These are phyloP conservation scores for Callinectes sapidus DNA, from an alignment of 2,888 invertebrate genomes.

Conservation along the genomic window DNA sequence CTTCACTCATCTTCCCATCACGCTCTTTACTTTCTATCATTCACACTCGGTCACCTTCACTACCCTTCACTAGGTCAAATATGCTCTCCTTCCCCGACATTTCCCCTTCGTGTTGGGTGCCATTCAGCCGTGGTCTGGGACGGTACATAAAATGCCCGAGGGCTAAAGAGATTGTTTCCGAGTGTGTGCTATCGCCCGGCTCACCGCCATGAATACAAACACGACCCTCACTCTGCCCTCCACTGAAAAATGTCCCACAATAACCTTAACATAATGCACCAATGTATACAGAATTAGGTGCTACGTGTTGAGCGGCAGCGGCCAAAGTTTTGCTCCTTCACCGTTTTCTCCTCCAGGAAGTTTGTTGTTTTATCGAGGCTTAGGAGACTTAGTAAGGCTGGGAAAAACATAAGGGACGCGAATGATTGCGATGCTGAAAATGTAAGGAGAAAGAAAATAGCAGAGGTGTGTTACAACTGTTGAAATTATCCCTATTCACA, in stretches of 20 bases:
- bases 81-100: background rate
- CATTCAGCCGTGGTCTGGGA: background rate
- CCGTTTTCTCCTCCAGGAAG: background rate
- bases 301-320: background rate
- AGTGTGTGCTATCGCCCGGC: slow-evolving; percentile 17
- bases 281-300: slow-evolving; percentile 12
- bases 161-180: slow-evolving; percentile 8
- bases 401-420: background rate
- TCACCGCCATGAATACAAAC: slow-evolving; percentile 16
- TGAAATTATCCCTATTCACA: background rate
- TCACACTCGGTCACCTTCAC: background rate
- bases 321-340: background rate
- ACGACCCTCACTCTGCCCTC: background rate
- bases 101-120: background rate
- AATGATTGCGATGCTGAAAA: background rate
- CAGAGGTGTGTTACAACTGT: background rate
- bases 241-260: slow-evolving; percentile 20
- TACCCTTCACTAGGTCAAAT: background rate
- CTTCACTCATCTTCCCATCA: too few relatives aligned
- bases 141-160: background rate
- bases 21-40: too few relatives aligned
- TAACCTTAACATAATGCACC: slow-evolving; percentile 17
- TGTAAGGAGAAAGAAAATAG: background rate
- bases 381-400: background rate
- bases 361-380: background rate